Evolutionary conservation across 2,113 vertebrate genomes (phyloP).

Genomic region (Notarius lentiginosus): DNA sequence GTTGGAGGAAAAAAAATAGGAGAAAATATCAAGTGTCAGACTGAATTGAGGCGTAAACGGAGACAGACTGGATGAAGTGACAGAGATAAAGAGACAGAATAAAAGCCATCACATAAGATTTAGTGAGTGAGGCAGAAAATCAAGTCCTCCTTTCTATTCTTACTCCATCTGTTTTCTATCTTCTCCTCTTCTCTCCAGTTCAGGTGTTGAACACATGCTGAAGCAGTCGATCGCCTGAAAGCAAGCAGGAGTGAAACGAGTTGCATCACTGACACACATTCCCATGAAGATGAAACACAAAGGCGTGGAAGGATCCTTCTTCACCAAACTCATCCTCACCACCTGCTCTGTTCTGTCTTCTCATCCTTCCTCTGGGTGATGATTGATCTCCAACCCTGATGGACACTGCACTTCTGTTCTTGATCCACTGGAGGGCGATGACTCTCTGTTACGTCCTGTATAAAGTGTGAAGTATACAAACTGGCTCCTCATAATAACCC

Average conservation of each 20-base stretch:
- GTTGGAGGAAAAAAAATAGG: background rate
- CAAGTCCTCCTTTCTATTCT: background rate
- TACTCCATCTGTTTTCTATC: constrained; percentile 4
- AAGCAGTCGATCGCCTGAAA: background rate
- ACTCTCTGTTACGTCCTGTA: constrained; percentile 43
- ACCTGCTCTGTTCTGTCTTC: background rate
- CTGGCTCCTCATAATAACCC: background rate
- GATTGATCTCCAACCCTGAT: too few relatives aligned
- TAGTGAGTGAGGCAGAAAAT: background rate
- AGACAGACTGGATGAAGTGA: background rate
- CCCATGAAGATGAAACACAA: background rate
- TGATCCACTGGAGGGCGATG: constrained; percentile 67
- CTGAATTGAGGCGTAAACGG: background rate
- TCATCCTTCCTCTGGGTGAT: background rate
- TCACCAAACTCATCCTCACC: background rate
- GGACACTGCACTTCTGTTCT: constrained; percentile 28
- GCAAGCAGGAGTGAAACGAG: background rate
- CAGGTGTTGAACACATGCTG: background rate
- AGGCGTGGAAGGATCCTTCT: background rate
- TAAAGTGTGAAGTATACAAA: background rate
- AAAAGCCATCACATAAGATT: background rate
- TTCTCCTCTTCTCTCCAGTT: background rate
- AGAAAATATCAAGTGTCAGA: background rate
- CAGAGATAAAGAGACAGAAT: background rate
- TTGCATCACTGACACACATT: background rate